Conservation (phyloP, 1,140 invertebrate species). For the Bombus pyrosoma region DNA sequence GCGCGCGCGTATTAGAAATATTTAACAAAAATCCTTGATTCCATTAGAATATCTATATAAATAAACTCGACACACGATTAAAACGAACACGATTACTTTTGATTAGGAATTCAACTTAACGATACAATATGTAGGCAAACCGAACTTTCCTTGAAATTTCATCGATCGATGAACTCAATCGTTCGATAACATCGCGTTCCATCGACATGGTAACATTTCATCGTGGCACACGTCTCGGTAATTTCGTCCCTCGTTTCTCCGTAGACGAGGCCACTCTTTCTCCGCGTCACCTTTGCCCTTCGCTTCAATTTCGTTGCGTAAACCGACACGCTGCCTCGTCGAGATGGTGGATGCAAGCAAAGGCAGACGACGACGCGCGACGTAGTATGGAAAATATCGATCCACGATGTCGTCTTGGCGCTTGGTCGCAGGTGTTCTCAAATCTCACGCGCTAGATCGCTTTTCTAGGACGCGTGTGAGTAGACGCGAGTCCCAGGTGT, state of each 20-base stretch:
- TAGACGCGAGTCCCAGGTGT: background rate
- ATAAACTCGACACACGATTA: no score
- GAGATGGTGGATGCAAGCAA: slow-evolving; percentile 21
- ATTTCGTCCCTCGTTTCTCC: slow-evolving; percentile 3
- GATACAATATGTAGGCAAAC: no score
- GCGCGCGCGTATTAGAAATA: no score
- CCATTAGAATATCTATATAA: no score
- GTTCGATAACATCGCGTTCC: background rate
- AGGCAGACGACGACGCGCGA: slow-evolving; percentile 24
- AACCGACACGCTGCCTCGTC: slow-evolving; percentile 4
- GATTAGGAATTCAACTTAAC: no score
- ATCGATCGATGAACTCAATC: background rate
- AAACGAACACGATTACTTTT: no score
- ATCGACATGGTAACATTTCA: background rate
- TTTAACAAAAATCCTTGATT: no score
- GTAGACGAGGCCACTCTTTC: background rate
- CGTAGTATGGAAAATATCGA: slow-evolving; percentile 56
- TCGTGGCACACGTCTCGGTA: background rate
- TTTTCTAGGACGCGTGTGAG: background rate
- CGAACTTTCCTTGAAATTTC: background rate
- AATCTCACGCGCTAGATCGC: slow-evolving; percentile 43
- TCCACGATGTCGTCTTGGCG: slow-evolving; percentile 25
- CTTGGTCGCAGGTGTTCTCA: slow-evolving; percentile 63
- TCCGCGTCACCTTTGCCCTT: slow-evolving; percentile 32
- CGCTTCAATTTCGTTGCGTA: slow-evolving; percentile 51